Conservation (phyloP, 2,113 vertebrate genomes). For the Orcinus orca region DNA sequence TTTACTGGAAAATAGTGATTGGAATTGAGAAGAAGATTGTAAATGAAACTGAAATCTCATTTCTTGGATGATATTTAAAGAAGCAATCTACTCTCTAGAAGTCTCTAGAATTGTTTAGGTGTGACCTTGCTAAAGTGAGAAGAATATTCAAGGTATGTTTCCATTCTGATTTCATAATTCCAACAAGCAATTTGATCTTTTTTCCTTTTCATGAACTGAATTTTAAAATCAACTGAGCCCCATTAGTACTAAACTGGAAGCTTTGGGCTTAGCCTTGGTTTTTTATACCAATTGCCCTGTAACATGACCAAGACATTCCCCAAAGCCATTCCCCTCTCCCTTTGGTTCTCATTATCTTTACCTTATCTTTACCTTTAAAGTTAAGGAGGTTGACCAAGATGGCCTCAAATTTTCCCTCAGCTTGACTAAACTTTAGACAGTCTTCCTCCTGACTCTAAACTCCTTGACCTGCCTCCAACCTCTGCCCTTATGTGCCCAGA, state of each 20-base stretch:
- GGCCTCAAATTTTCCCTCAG: background rate
- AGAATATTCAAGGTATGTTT: background rate
- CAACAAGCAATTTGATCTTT: background rate
- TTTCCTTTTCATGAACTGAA: background rate
- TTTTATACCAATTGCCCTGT: background rate
- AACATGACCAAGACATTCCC: background rate
- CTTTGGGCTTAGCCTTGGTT: background rate
- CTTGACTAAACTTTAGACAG: background rate
- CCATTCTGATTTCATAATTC: background rate
- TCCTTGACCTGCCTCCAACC: background rate
- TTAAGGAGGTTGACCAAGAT: background rate
- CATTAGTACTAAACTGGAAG: background rate
- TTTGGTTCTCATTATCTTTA: background rate
- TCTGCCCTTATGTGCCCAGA: background rate
- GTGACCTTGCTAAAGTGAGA: background rate
- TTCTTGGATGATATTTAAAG: background rate
- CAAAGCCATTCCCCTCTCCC: too few relatives aligned
- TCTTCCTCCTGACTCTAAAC: background rate
- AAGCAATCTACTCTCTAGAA: background rate
- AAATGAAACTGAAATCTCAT: background rate
- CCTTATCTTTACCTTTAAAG: background rate
- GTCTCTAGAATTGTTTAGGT: background rate
- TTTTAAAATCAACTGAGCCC: background rate
- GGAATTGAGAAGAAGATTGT: background rate
- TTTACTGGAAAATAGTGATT: background rate